Evolutionary conservation across 1,140 invertebrate species (phyloP), one percentile per base, ranked within the genome.

Genomic region (Gonioctena quinquepunctata): DNA sequence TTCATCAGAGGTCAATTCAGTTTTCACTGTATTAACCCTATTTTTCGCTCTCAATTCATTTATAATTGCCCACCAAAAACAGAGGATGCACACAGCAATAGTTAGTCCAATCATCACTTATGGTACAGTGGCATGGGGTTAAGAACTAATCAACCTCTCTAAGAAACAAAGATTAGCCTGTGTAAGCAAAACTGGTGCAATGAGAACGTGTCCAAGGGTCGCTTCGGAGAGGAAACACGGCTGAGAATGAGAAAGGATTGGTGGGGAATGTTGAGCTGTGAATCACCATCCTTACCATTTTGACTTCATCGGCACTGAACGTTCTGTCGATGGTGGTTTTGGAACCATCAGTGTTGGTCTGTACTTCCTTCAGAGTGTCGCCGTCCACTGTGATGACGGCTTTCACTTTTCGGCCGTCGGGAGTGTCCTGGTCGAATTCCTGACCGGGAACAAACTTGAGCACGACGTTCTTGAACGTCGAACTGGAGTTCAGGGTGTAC

Each of bases 381-480:
- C 90, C 90, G 6, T 91, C 88, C 21, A 88, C 78, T 11, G 87
- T 90, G 70, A 90, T 87, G 63, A 86, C 78, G 52, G 87, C 90
- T 84, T 94, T 94, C 1, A 96, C 94, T 77, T 90, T 90, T 42
- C 94, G 86, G 8, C 94, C 94, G 81, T 96, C 94, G 16, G 91
- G 86, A 5, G 94, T 96, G 73, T 91, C 91, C 77, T 96, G 93
- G 7, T 95, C 92, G 81, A 96, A 94, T 80, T 94, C 92, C 66
- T 91, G 89, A 21, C 91, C 92, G 3, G 94, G 86, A 82, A 89
- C 93, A 84, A 96, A 97, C 71, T 87, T 90, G 50, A 93, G 88
- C 66, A 90, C 87, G 0, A 90, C 88, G 73, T 88, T 95, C 81
- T 96, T 96, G 82, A 96, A 95, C 1, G 93, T 93, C 7, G 94